These are phyloP conservation scores for Lethrus apterus DNA, from an alignment of 1,140 invertebrate species.

Conservation along the genomic window DNA sequence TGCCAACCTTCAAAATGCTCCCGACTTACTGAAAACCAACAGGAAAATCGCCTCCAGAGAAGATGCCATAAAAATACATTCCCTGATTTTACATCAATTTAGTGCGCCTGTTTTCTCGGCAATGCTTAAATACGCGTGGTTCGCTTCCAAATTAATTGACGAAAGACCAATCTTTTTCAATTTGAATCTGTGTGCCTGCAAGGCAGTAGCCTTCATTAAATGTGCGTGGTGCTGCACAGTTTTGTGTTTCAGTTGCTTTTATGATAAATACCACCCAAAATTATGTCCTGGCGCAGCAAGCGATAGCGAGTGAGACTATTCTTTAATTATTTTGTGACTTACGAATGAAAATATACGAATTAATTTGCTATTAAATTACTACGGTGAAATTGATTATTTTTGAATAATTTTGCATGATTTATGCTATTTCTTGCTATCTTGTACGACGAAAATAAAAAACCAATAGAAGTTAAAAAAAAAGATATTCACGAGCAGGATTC, in stretches of 20 bases:
- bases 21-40: background rate
- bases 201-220: background rate
- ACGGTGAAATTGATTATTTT: no score
- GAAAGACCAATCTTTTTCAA: background rate
- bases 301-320: no score
- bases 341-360: no score
- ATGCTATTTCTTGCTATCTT: no score
- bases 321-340: no score
- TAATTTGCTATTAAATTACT: no score
- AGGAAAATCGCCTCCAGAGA: background rate
- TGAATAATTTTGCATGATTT: no score
- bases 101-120: background rate
- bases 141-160: background rate
- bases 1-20: background rate
- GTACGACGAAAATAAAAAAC: no score
- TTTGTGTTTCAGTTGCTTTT: background rate
- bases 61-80: conserved; percentile 3
- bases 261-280: background rate
- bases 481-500: no score
- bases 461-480: no score
- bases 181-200: background rate
- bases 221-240: background rate
- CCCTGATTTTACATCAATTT: background rate
- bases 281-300: no score
- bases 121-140: conserved; percentile 3